phyloP scores from a whole-genome alignment of 2,797 vertebrate genomes.

The Syndactyla subalaris region DNA sequence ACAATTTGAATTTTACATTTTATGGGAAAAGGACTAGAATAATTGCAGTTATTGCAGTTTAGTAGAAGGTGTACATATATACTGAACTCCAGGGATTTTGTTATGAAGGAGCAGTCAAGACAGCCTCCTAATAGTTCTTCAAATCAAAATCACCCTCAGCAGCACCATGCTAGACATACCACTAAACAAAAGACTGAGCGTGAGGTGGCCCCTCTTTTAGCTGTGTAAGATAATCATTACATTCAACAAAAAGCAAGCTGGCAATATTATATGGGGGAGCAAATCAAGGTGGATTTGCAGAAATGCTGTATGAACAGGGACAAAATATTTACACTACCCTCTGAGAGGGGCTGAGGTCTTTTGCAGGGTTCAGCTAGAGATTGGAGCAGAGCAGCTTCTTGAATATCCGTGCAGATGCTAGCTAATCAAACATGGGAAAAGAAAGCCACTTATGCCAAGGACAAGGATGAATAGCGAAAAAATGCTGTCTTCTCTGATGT shows the following conservation, averaged over 20 bases:
- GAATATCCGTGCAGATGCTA: background rate
- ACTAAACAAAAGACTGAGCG: background rate
- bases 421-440: background rate
- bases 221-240: background rate
- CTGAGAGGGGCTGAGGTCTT: background rate
- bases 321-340: background rate
- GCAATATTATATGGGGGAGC: background rate
- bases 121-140: background rate
- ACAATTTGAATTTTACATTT: background rate
- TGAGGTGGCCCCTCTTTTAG: background rate
- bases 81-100: background rate
- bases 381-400: background rate
- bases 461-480: background rate
- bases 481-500: background rate
- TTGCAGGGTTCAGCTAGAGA: background rate
- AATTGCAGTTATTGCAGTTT: background rate
- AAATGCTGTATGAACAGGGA: background rate
- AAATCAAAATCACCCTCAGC: slow-evolving; percentile 1
- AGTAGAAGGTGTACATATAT: background rate
- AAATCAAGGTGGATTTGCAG: background rate
- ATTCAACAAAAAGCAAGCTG: background rate
- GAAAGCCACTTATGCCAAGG: background rate
- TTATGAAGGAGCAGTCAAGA: background rate
- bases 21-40: background rate
- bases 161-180: background rate